Percentiles rank a stretch among this genome's conserved stretches.
phyloP scores from a whole-genome alignment of 2,888 invertebrate genomes.

The Tineola bisselliella region DNA sequence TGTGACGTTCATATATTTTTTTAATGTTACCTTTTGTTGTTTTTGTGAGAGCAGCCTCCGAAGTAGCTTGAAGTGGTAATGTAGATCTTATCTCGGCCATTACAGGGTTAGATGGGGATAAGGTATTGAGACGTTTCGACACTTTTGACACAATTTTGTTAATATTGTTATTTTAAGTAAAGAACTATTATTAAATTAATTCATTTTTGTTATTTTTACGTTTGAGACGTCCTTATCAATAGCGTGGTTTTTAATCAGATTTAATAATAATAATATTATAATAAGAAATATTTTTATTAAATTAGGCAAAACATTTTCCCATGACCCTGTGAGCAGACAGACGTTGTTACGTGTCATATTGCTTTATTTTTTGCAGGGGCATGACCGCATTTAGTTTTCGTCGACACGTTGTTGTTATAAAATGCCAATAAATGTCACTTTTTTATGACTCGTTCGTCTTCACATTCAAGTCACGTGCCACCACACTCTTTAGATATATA shows the following conservation, averaged over 20 bases:
- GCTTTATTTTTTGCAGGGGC: slow-evolving; percentile 51
- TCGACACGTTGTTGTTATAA: slow-evolving; percentile 62
- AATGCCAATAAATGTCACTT: slow-evolving; percentile 66
- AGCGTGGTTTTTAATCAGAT: no score
- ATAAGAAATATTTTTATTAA: no score
- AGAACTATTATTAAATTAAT: no score
- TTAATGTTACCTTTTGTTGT: slow-evolving; percentile 56
- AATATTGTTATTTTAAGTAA: slow-evolving; percentile 44
- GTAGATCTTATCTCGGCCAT: slow-evolving; percentile 61
- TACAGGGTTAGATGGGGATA: slow-evolving; percentile 46
- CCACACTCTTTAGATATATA: slow-evolving; percentile 48
- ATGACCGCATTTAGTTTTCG: slow-evolving; percentile 44
- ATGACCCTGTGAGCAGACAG: background rate
- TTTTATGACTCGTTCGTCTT: slow-evolving; percentile 54
- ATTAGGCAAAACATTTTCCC: background rate
- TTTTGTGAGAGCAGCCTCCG: slow-evolving; percentile 64
- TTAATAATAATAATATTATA: no score
- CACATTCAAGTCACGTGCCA: slow-evolving; percentile 60
- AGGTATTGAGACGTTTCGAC: slow-evolving; percentile 54
- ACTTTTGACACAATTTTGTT: slow-evolving; percentile 36
- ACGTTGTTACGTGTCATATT: slow-evolving; percentile 22
- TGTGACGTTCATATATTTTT: slow-evolving; percentile 31
- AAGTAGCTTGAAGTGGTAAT: slow-evolving; percentile 61
- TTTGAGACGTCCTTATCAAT: no score
- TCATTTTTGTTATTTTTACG: no score